Base-by-base conservation (phyloP, 2,113 vertebrate genomes). In the Laticauda laticaudata region DNA sequence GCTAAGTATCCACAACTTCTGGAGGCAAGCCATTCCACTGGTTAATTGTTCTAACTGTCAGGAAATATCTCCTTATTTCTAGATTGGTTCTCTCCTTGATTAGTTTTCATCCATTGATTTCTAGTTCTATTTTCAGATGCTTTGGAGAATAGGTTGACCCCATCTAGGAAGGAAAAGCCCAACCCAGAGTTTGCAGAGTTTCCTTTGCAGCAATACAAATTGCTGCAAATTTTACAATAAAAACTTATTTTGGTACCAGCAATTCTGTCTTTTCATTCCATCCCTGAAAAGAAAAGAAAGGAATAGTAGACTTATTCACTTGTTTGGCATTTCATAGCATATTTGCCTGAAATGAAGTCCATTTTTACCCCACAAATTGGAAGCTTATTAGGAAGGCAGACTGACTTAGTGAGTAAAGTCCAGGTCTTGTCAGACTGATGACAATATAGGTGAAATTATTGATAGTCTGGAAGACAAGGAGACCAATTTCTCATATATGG, bases 391-490 rank as follows among this genome's bases (percentile, higher is more conserved):
- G 92, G 89, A 90, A 94, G 54, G 89, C 5, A 92, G 45, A 51
- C 26, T 15, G 91, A 45, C 43, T 75, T 10, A 0, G 51, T 86
- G n/a, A 93, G 7, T 64, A 64, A 95, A 95, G 89, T 86, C 92
- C 51, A 95, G 24, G 3, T 90, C 21, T 87, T 29, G 89, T 95
- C 85, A 95, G 12, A 34, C 21, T 12, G 6, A 15, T 95, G 53
- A 90, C 86, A 94, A 51, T 93, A 94, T 94, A 1, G 6, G 87
- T 86, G 53, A 96, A 94, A 90, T 29, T 39, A 93, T 43, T 92
- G 92, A 95, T 64, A 90, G 20, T 18, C 93, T 94, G 2, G n/a
- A 93, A 94, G 43, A 93, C 34, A 92, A 92, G 54, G 34, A 94
- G 8, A 7, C 2, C 87, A n/a, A 12, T 3, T 95, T 95, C 91